phyloP scores from a whole-genome alignment of 2,797 vertebrate species.

The Liasis olivaceus region DNA sequence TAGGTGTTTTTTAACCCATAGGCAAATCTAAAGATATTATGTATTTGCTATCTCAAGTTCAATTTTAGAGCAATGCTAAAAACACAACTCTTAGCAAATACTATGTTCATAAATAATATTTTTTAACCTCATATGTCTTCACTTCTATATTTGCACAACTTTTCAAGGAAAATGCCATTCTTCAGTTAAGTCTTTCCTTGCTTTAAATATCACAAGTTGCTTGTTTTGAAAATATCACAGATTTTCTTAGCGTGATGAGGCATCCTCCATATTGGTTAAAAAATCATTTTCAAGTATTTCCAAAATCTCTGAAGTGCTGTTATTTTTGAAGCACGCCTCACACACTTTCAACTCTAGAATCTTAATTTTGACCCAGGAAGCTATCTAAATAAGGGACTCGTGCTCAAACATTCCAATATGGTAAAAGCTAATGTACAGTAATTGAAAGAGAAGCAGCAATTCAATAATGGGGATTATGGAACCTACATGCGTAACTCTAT shows the following conservation, averaged over 20 bases:
- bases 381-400: not conserved
- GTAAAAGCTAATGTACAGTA: not conserved
- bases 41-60: not conserved
- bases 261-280: not conserved
- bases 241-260: not conserved
- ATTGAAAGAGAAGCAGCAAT: not conserved
- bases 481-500: not conserved
- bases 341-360: not conserved
- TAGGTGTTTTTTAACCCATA: not conserved
- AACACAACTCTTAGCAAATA: not conserved
- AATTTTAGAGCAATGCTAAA: not conserved
- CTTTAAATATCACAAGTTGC: not conserved
- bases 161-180: not conserved
- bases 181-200: not conserved
- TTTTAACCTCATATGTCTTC: not conserved
- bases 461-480: not conserved
- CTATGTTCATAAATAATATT: not conserved
- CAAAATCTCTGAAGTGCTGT: not conserved
- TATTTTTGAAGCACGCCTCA: not conserved
- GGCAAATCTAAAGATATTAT: not conserved
- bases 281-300: not conserved
- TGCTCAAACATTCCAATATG: not conserved
- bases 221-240: not conserved
- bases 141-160: conserved; percentile 2
- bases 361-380: not conserved